phyloP scores from a whole-genome alignment of 1,140 invertebrate species.

The Melanaphis sacchari region DNA sequence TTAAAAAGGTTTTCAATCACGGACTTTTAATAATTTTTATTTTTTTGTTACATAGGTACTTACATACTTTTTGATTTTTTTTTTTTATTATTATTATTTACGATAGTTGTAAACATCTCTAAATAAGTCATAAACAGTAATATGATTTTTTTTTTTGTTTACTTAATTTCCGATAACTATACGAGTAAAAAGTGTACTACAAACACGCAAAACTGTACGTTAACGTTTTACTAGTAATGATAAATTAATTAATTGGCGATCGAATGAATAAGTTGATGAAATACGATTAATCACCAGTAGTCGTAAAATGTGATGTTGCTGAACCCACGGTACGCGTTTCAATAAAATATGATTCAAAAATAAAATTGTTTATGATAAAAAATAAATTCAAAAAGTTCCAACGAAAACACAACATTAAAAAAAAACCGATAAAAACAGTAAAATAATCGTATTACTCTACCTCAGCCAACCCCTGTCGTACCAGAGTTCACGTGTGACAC shows the following conservation, averaged over 20 bases:
- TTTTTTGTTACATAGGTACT: not conserved
- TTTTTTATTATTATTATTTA: not conserved
- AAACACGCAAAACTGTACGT: not conserved
- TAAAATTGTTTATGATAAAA: not conserved
- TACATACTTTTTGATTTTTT: not conserved
- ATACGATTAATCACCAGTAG: not conserved
- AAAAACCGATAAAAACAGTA: not conserved
- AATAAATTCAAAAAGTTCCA: not conserved
- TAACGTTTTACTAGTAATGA: not conserved
- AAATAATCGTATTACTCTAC: not conserved
- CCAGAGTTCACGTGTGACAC: not conserved
- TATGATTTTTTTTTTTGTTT: slow-evolving; percentile 6
- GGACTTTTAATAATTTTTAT: not conserved
- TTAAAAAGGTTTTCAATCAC: not conserved
- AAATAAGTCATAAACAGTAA: not conserved
- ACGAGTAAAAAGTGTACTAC: not conserved
- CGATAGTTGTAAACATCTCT: not conserved
- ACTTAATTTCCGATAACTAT: not conserved
- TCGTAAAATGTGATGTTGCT: not conserved
- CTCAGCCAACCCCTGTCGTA: not conserved
- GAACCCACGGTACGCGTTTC: not conserved
- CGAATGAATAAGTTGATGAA: not conserved
- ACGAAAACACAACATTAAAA: not conserved
- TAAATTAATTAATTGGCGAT: not conserved
- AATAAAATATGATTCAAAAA: not conserved